These are phyloP conservation scores for Alcedo quadribrachys DNA, from an alignment of 2,797 vertebrate species.

Conservation along the genomic window DNA sequence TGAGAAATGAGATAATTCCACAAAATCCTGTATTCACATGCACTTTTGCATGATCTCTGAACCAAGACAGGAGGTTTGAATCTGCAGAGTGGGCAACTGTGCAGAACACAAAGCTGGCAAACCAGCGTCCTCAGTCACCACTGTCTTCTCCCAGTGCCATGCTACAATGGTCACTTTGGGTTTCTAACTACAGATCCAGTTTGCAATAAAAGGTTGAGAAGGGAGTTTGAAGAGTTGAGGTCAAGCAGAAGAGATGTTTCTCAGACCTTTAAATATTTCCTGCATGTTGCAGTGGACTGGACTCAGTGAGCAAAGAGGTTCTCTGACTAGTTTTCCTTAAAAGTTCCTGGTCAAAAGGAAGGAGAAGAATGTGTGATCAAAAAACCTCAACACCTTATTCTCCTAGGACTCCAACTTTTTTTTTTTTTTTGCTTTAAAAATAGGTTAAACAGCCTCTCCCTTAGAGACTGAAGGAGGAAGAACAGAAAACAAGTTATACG, in stretches of 20 bases:
- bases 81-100: neutral
- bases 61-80: neutral
- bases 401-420: neutral
- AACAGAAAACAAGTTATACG: neutral
- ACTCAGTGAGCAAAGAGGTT: neutral
- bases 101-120: neutral
- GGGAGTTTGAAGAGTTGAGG: neutral
- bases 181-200: neutral
- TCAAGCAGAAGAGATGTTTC: neutral
- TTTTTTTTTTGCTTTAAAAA: neutral
- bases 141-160: neutral
- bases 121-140: accelerated
- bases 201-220: neutral
- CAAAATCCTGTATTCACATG: neutral
- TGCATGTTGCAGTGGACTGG: neutral
- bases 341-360: neutral
- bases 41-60: slow-evolving; percentile 15
- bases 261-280: neutral
- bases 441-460: neutral
- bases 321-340: slow-evolving; percentile 29
- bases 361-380: neutral
- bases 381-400: neutral
- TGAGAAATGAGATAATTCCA: neutral
- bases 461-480: neutral
- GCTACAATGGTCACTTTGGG: neutral